These are phyloP conservation scores for Dasypogon diadema DNA, from an alignment of 2,888 invertebrate species.

Conservation along the genomic window DNA sequence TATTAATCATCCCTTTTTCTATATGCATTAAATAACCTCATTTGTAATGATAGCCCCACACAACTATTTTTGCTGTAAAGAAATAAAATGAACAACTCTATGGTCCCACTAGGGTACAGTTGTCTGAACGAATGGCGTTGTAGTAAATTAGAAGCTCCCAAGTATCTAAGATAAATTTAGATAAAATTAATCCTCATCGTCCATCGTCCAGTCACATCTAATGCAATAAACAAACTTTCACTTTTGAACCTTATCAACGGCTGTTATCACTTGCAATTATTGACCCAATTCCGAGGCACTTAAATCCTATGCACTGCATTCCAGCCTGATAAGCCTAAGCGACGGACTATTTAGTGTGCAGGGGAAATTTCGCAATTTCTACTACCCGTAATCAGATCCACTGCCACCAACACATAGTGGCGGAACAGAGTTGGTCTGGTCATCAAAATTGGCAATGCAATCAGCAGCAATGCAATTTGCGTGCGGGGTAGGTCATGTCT, in stretches of 20 bases:
- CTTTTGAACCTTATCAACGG: slow-evolving; percentile 37
- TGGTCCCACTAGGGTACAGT: no score
- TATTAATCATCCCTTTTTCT: no score
- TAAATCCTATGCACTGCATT: slow-evolving; percentile 45
- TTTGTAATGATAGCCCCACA: no score
- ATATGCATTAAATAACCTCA: no score
- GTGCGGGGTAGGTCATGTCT: slow-evolving; percentile 24
- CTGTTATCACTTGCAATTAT: slow-evolving; percentile 41
- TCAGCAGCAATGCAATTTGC: slow-evolving; percentile 28
- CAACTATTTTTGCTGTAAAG: no score
- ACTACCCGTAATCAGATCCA: slow-evolving; percentile 38
- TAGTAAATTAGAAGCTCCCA: no score
- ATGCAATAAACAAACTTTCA: slow-evolving; percentile 38
- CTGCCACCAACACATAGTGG: neutral
- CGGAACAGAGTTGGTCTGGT: neutral
- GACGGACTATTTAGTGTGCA: slow-evolving; percentile 21
- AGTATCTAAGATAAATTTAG: no score
- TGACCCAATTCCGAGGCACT: slow-evolving; percentile 44
- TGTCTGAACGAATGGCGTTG: no score
- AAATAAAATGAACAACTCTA: no score
- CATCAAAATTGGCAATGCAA: slow-evolving; percentile 30
- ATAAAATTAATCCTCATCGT: no score
- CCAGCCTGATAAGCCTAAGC: slow-evolving; percentile 14
- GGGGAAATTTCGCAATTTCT: slow-evolving; percentile 40
- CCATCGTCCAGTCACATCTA: no score